Evolutionary conservation across 2,888 invertebrate genomes (phyloP), one percentile per base, ranked within the genome.

Genomic region (Hemithea aestivaria): DNA sequence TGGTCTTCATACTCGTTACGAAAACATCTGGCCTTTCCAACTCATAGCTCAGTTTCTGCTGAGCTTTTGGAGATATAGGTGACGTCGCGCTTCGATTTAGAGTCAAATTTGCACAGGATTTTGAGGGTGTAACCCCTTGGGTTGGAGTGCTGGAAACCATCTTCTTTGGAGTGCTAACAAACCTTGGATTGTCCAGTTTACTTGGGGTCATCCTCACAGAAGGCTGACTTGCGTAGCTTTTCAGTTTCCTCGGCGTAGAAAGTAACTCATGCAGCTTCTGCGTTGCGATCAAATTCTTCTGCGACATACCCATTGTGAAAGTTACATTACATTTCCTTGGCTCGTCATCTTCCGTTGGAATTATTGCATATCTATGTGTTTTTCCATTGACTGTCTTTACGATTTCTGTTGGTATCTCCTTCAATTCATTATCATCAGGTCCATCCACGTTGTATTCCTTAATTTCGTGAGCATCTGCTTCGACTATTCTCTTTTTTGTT

Each of bases 261-360:
- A 94, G 64, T 2, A 94, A 66, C 56, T 94, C 94, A 66, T 94
- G 93, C 0, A 94, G 73, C 57, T 92, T 94, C 58, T 93, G 93
- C 0, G 94, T 94, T 0, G 94, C 94, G 10, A 89, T 89, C 0
- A 92, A 75, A 66, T 92, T 92, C 56, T 89, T 90, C 31, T 89
- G 72, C 1, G 90, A 87, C 70, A 89, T 89, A 11, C 73, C 71
- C 0, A 79, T 80, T 27, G 75, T 77, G 54, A 73, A 89, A 0
- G 74, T 89, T 0, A 73, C 78, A 3, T 73, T 64, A 51, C 74
- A 27, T 73, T 77, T 63, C 62, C 79, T 61, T 0, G 70, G 71
- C n/a, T 85, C 85, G 6, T 89, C 88, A 0, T 89, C 76, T 10
- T 90, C 90, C 0, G 88, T 82, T 0, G 90, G 89, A 3, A 91